These are phyloP conservation scores for Lypha dubia DNA, from an alignment of 2,888 invertebrate species.

Conservation along the genomic window DNA sequence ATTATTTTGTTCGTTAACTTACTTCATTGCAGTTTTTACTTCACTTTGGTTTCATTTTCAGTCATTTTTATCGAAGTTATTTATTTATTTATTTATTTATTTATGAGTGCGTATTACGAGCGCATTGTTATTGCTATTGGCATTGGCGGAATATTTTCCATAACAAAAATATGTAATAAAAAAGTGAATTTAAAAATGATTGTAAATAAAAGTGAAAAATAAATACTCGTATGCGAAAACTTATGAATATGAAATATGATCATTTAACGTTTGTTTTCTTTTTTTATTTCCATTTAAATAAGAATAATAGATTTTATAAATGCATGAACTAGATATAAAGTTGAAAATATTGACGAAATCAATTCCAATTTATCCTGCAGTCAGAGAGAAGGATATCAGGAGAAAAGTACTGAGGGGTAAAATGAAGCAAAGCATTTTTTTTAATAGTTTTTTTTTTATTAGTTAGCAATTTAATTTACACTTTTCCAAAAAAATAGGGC, in stretches of 20 bases:
- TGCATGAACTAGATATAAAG: neutral
- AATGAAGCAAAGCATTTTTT: too few species aligned
- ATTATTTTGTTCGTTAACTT: neutral
- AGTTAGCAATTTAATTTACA: too few species aligned
- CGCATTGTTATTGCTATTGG: slow-evolving; percentile 52
- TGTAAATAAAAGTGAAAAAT: slow-evolving; percentile 33
- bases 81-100: slow-evolving; percentile 54
- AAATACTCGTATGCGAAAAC: neutral
- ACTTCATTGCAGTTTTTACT: slow-evolving; percentile 19
- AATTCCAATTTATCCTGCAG: too few species aligned
- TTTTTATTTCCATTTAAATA: slow-evolving; percentile 6
- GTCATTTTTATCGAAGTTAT: slow-evolving; percentile 22
- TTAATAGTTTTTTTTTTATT: too few species aligned
- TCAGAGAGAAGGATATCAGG: too few species aligned
- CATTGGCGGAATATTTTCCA: slow-evolving; percentile 53
- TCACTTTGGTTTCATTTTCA: slow-evolving; percentile 15
- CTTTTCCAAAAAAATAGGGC: too few species aligned
- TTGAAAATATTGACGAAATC: too few species aligned
- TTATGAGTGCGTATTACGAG: slow-evolving; percentile 54
- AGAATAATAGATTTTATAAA: neutral
- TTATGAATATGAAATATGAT: slow-evolving; percentile 12
- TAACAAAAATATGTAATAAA: slow-evolving; percentile 27
- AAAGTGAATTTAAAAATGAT: neutral
- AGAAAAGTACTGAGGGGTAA: too few species aligned
- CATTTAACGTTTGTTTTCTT: neutral